Conservation (phyloP, 2,113 vertebrate species). For the Sceloporus tristichus region DNA sequence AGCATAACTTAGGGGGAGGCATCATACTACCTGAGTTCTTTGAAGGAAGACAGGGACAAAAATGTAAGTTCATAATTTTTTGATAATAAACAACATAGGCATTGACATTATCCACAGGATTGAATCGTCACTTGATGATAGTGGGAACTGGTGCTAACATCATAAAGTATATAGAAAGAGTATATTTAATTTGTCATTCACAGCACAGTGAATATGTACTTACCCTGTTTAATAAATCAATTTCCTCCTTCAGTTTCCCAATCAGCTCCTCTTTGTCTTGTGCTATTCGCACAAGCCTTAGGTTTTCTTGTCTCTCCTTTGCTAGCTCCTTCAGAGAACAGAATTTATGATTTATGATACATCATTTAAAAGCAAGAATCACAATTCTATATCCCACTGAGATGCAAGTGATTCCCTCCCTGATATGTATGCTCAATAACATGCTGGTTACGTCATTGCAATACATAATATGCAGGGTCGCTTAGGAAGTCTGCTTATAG, state of each 20-base stretch:
- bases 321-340: conserved; percentile 85
- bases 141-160: neutral
- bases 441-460: neutral
- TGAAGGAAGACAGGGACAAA: neutral
- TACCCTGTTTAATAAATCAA: conserved; percentile 96
- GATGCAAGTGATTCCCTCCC: neutral
- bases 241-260: conserved; percentile 94
- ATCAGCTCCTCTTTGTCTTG: conserved; percentile 96
- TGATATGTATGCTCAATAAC: neutral
- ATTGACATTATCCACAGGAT: neutral
- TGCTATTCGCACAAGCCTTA: conserved; percentile 83
- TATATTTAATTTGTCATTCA: neutral
- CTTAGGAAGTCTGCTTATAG: neutral
- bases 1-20: no score
- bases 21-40: neutral
- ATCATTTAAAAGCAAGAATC: neutral
- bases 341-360: neutral
- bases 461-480: neutral
- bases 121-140: neutral
- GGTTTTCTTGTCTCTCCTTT: conserved; percentile 90
- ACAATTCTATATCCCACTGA: neutral
- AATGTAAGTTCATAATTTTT: neutral
- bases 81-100: no score
- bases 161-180: neutral
- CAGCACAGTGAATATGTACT: conserved; percentile 64